A percentile compares a stretch with the other conserved stretches of the same genome.
phyloP scores from a whole-genome alignment of 2,113 vertebrate species.

The Zosterops pallidus region DNA sequence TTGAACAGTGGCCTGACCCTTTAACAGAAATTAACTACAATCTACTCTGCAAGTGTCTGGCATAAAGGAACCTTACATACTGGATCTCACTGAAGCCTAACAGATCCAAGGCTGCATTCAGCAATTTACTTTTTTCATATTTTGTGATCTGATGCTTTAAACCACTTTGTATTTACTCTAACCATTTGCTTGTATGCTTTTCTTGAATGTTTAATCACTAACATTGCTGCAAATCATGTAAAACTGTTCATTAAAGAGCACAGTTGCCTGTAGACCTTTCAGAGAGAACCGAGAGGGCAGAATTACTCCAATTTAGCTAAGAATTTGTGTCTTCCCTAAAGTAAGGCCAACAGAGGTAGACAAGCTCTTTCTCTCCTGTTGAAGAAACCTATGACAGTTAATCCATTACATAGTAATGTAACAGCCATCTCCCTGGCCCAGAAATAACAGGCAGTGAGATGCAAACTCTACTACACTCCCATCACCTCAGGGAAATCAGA shows the following conservation, averaged over 20 bases:
- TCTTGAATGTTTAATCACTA: background rate
- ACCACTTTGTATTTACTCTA: background rate
- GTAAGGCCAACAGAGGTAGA: background rate
- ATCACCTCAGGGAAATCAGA: background rate
- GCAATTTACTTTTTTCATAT: background rate
- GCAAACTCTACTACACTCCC: background rate
- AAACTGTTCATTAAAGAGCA: background rate
- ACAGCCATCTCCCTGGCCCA: background rate
- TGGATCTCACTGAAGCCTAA: background rate
- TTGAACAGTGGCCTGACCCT: fast-evolving
- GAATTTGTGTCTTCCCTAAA: background rate
- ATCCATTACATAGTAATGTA: background rate
- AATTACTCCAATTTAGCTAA: background rate
- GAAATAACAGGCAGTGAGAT: background rate
- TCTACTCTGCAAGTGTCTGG: background rate
- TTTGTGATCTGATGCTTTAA: background rate
- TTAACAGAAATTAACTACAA: background rate
- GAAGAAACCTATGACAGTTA: background rate
- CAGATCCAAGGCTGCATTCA: background rate
- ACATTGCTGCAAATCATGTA: background rate
- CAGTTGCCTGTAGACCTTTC: background rate
- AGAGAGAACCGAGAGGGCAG: background rate
- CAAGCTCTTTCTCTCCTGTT: background rate
- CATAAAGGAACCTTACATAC: background rate
- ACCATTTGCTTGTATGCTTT: background rate